A percentile compares a stretch with the other conserved stretches of the same genome.
Conservation (phyloP, 2,888 invertebrate species). For the Cheiracanthium punctorium region DNA sequence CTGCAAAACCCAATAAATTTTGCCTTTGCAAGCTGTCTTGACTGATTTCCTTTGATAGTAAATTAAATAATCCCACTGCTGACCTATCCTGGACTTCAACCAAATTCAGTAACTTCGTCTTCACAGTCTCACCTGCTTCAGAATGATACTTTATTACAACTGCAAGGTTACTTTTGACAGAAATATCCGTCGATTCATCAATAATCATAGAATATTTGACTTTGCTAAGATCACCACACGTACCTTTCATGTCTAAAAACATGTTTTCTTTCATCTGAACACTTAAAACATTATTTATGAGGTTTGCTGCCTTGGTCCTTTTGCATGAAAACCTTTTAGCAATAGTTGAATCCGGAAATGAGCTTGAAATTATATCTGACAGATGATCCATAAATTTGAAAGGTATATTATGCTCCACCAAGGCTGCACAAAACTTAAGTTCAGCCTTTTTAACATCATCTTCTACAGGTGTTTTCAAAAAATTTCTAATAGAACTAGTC, state of each 20-base stretch:
- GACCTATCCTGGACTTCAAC: not conserved
- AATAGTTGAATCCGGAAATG: not conserved
- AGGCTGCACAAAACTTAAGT: not conserved
- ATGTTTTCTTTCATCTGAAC: not conserved
- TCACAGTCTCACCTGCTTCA: not conserved
- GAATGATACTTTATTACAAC: not conserved
- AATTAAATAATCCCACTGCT: not conserved
- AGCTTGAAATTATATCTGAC: not conserved
- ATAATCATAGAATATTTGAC: not conserved
- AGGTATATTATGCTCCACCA: not conserved
- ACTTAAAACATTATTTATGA: not conserved
- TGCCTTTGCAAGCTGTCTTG: not conserved
- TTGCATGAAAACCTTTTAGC: slow-evolving; percentile 1
- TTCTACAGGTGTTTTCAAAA: not conserved
- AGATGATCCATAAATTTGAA: slow-evolving; percentile 5
- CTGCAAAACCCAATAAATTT: not conserved
- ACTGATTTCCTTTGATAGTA: not conserved
- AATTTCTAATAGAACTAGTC: not conserved
- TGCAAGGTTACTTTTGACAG: not conserved
- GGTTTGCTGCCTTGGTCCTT: not conserved
- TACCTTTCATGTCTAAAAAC: not conserved
- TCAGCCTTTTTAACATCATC: not conserved
- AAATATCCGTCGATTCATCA: not conserved
- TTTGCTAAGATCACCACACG: not conserved
- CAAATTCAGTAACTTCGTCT: not conserved